Conservation (phyloP, 2,888 invertebrate species). For the Sympetrum striolatum region DNA sequence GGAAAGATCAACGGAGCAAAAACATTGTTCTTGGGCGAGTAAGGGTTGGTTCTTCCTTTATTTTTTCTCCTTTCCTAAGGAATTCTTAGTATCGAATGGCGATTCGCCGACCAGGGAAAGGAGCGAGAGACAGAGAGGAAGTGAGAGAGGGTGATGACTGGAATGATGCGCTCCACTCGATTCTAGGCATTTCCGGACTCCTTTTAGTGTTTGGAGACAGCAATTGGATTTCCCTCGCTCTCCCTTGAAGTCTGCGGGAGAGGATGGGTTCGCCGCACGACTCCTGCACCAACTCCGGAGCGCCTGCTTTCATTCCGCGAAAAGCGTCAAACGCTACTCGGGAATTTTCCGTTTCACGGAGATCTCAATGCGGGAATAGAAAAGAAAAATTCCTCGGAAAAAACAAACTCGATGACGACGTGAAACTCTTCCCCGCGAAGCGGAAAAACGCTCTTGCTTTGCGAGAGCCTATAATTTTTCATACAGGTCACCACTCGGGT, state of each 20-base stretch:
- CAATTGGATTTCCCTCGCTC: neutral
- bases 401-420: neutral
- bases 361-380: neutral
- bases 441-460: neutral
- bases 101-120: neutral
- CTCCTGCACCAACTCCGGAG: neutral
- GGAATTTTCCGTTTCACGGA: neutral
- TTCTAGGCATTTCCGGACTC: neutral
- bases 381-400: neutral
- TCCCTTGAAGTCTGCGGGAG: neutral
- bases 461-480: no score
- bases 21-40: no score
- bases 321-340: conserved; percentile 16
- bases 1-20: no score
- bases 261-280: neutral
- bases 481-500: no score
- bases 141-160: neutral
- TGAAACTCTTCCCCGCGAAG: neutral
- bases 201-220: neutral
- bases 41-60: neutral
- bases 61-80: neutral
- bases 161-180: neutral
- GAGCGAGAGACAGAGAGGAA: neutral
- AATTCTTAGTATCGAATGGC: neutral
- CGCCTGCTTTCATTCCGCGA: neutral